Evolutionary conservation across 2,113 vertebrate genomes (phyloP), one percentile per base, ranked within the genome.

Genomic region (Melanostigma gelatinosum): DNA sequence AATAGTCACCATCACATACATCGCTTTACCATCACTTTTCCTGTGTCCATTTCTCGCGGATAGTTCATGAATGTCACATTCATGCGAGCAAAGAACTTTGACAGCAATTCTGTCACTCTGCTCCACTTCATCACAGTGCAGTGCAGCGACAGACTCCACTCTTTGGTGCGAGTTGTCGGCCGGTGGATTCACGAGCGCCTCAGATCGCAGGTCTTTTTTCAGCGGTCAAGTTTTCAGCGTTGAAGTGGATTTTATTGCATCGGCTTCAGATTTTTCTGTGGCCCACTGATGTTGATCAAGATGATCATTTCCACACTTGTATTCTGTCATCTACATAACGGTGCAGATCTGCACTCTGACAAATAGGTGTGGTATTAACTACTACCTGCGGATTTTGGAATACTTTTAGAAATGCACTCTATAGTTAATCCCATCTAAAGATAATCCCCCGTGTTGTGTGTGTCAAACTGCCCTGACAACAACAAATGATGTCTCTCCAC

Each of bases 301-400:
- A 75, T 75, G n/a, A 77, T 73, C 15, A 83, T 36, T 71, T 65
- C 70, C 65, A 36, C 63, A 71, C 38, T 57, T 58, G 48, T 38
- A 63, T 72, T 72, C 13, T 80, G 73, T 93, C 81, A 87, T 94
- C 77, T 87, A 79, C 82, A 79, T 89, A 85, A 91, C 75, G 82
- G 78, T 36, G 15, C 11, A 24, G 58, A 70, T 84, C 61, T 48
- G 46, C 83, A 66, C 24, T 80, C 24, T n/a, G 40, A 75, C 72
- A 79, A 78, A 79, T 68, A 92, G 87, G 84, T 90, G 66, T 76
- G 61, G 78, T 85, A 88, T 93, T 89, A 92, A 20, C 80, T 61
- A 15, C 27, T 79, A 84, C 72, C 90, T 94, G 75, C 77, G 81
- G 78, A 80, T 82, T 94, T 84, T 76, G 84, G 87, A 91, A 91